Percentiles rank a stretch among this genome's conserved stretches.
These are phyloP conservation scores for Coleophora flavipennella DNA, from an alignment of 2,888 invertebrate genomes.

Conservation along the genomic window DNA sequence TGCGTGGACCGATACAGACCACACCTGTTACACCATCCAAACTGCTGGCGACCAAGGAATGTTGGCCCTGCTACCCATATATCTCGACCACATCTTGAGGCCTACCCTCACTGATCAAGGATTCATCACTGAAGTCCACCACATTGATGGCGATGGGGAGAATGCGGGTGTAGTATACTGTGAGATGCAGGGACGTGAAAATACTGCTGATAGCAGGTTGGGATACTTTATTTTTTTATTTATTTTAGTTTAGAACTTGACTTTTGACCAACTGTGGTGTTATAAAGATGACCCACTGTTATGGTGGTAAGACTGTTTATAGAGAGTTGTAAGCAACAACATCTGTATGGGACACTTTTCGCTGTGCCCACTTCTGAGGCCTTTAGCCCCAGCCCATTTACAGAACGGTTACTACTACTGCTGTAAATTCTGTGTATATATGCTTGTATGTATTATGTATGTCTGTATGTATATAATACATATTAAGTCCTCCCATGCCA, in stretches of 20 bases:
- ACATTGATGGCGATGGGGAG: slow-evolving; percentile 88
- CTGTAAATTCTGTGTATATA: too few relatives aligned
- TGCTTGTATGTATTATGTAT: too few relatives aligned
- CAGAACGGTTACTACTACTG: too few relatives aligned
- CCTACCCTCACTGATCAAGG: slow-evolving; percentile 87
- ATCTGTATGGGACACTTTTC: too few relatives aligned
- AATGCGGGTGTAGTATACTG: slow-evolving; percentile 97
- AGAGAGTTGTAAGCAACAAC: too few relatives aligned
- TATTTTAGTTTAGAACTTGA: neutral
- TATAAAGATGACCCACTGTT: too few relatives aligned
- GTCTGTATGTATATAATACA: too few relatives aligned
- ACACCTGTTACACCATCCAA: slow-evolving; percentile 91
- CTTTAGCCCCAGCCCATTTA: too few relatives aligned
- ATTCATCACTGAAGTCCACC: slow-evolving; percentile 92
- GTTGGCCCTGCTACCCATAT: slow-evolving; percentile 89
- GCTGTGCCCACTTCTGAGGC: too few relatives aligned
- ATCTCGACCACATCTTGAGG: slow-evolving; percentile 90
- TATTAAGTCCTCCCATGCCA: too few relatives aligned
- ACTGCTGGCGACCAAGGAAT: slow-evolving; percentile 90
- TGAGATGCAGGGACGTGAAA: slow-evolving; percentile 93
- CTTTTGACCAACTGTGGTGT: neutral
- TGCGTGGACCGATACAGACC: slow-evolving; percentile 90
- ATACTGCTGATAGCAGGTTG: slow-evolving; percentile 79
- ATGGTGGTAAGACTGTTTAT: too few relatives aligned
- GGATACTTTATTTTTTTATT: neutral